Conservation (phyloP, 1,140 invertebrate genomes). For the Oscheius sp. region DNA sequence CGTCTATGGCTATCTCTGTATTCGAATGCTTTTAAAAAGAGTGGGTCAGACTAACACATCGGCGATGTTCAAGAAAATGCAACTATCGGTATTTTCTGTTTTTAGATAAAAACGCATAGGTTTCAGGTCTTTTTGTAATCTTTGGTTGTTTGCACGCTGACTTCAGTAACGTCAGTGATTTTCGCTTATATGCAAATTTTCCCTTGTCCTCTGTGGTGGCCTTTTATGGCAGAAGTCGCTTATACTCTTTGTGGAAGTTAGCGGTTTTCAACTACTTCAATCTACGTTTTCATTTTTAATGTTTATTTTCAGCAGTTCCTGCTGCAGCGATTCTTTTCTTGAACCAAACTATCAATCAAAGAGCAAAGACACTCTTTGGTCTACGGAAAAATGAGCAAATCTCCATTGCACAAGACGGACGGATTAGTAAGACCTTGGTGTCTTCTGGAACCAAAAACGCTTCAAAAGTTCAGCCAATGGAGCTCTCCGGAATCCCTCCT, state of each 20-base stretch:
- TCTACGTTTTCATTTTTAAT: too few relatives aligned
- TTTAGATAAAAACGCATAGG: neutral
- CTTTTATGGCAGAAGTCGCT: neutral
- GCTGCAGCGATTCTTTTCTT: neutral
- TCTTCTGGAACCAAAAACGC: too few relatives aligned
- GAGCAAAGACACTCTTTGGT: too few relatives aligned
- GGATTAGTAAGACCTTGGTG: too few relatives aligned
- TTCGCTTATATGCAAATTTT: constrained; percentile 3
- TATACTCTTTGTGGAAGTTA: neutral
- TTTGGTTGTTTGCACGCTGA: neutral
- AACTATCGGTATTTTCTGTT: neutral
- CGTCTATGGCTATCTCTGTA: neutral
- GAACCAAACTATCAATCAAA: neutral
- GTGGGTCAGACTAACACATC: neutral
- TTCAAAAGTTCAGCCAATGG: too few relatives aligned
- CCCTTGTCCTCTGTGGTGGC: neutral
- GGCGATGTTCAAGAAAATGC: neutral
- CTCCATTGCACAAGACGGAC: too few relatives aligned
- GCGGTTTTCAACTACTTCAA: neutral
- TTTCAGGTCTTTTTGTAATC: neutral
- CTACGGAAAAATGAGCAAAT: too few relatives aligned
- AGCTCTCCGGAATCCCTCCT: too few relatives aligned
- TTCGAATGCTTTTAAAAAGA: neutral
- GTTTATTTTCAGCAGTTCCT: neutral
- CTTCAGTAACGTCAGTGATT: neutral